These are phyloP conservation scores for Protosalanx chinensis DNA, from an alignment of 2,797 vertebrate genomes.

Conservation along the genomic window DNA sequence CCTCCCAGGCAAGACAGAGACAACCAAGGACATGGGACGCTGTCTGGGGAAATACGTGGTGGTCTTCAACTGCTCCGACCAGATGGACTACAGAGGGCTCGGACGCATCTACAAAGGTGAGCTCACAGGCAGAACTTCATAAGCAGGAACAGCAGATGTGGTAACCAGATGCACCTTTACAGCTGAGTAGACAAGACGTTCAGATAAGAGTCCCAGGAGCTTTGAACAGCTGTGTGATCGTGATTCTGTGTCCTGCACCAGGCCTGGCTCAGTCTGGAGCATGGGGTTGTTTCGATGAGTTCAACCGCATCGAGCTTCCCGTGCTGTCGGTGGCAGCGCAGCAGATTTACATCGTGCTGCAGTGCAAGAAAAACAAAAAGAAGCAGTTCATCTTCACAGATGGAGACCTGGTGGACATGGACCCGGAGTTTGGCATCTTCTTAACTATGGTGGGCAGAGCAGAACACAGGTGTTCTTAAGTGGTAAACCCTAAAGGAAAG, in stretches of 20 bases:
- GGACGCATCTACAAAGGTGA: constrained; percentile 84
- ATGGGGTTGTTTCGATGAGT: constrained; percentile 81
- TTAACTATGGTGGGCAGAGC: constrained; percentile 76
- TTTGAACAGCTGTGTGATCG: neutral
- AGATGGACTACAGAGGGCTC: constrained; percentile 84
- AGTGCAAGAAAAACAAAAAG: constrained; percentile 80
- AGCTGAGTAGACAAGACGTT: too few relatives aligned
- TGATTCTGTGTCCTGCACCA: constrained; percentile 31
- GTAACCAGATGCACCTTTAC: too few relatives aligned
- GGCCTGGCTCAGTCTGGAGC: constrained; percentile 81
- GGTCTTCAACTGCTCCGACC: constrained; percentile 84
- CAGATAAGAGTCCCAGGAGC: neutral
- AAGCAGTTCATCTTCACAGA: constrained; percentile 77
- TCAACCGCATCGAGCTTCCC: constrained; percentile 82
- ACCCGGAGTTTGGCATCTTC: constrained; percentile 83
- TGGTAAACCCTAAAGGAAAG: neutral
- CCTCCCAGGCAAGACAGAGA: constrained; percentile 76
- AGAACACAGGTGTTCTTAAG: neutral
- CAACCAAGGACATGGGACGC: constrained; percentile 84
- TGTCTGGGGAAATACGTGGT: constrained; percentile 84
- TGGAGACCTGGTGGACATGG: constrained; percentile 78
- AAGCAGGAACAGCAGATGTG: neutral
- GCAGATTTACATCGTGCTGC: constrained; percentile 80
- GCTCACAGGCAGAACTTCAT: neutral
- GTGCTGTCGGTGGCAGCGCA: constrained; percentile 82